Evolutionary conservation across 2,888 invertebrate genomes (phyloP).

Genomic region (Malacosoma neustria): DNA sequence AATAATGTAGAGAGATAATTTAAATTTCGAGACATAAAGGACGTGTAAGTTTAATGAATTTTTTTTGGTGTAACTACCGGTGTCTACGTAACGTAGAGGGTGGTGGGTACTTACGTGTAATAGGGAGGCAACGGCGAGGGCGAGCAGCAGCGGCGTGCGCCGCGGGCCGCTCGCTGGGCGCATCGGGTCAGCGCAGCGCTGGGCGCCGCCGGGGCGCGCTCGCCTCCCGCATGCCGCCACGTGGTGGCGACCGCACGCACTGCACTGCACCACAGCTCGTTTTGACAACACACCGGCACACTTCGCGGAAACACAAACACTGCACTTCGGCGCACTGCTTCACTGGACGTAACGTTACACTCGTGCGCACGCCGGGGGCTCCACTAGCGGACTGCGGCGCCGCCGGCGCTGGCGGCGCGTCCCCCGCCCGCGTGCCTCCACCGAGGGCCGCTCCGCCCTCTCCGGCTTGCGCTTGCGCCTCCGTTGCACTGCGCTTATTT

Average conservation of each 20-base stretch:
- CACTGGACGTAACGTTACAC: slow-evolving; percentile 2
- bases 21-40: too few relatives aligned
- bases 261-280: slow-evolving; percentile 15
- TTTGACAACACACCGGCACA: slow-evolving; percentile 10
- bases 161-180: slow-evolving; percentile 48
- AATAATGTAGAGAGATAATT: too few relatives aligned
- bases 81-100: slow-evolving; percentile 6
- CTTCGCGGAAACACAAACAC: slow-evolving; percentile 4
- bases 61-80: too few relatives aligned
- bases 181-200: slow-evolving; percentile 52
- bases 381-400: slow-evolving; percentile 35
- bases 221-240: slow-evolving; percentile 40
- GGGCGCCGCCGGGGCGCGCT: slow-evolving; percentile 36
- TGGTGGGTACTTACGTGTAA: slow-evolving; percentile 42
- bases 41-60: too few relatives aligned
- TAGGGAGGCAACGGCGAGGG: slow-evolving; percentile 57
- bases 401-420: slow-evolving; percentile 30
- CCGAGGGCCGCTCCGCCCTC: slow-evolving; percentile 9
- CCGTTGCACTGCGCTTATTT: slow-evolving; percentile 28
- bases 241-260: slow-evolving; percentile 11
- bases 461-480: slow-evolving; percentile 4
- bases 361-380: slow-evolving; percentile 44
- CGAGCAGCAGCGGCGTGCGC: slow-evolving; percentile 56
- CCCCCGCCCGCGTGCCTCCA: slow-evolving; percentile 21
- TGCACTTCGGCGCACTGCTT: slow-evolving; percentile 4